phyloP scores from a whole-genome alignment of 2,797 vertebrate species.

The Poecilia gillii region DNA sequence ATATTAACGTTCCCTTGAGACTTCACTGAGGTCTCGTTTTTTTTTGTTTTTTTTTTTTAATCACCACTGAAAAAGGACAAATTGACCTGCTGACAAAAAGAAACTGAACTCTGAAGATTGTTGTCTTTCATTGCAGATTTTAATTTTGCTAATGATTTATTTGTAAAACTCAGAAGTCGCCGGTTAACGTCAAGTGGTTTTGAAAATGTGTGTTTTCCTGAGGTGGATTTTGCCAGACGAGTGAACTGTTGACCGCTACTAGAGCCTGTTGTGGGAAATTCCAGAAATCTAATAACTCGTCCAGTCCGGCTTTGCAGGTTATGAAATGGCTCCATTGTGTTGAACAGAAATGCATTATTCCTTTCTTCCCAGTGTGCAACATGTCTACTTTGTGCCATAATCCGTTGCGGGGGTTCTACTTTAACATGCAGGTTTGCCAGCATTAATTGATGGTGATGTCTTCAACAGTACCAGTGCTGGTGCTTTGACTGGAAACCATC shows the following conservation, averaged over 20 bases:
- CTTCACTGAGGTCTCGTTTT: constrained; percentile 24
- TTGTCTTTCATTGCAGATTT: constrained; percentile 28
- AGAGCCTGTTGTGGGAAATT: constrained; percentile 38
- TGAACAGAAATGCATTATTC: constrained; percentile 61
- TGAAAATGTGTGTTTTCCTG: constrained; percentile 16
- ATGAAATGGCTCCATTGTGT: constrained; percentile 65
- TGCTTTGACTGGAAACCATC: neutral
- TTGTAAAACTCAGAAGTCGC: neutral
- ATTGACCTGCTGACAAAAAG: constrained; percentile 36
- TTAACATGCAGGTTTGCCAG: constrained; percentile 55
- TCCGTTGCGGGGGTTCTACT: constrained; percentile 32
- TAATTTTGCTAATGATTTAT: neutral
- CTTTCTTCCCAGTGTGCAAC: constrained; percentile 45
- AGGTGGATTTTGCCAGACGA: constrained; percentile 46
- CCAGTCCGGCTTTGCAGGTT: constrained; percentile 35
- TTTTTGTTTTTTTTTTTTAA: constrained; percentile 2
- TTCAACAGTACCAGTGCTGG: neutral
- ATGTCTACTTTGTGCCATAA: constrained; percentile 66
- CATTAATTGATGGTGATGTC: neutral
- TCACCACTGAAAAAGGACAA: constrained; percentile 28
- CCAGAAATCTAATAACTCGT: constrained; percentile 45
- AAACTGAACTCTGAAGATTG: constrained; percentile 23
- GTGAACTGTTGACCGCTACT: constrained; percentile 61
- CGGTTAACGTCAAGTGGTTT: neutral
- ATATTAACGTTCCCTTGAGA: constrained; percentile 45